Conservation (phyloP, 2,797 vertebrate genomes). For the Peromyscus eremicus region DNA sequence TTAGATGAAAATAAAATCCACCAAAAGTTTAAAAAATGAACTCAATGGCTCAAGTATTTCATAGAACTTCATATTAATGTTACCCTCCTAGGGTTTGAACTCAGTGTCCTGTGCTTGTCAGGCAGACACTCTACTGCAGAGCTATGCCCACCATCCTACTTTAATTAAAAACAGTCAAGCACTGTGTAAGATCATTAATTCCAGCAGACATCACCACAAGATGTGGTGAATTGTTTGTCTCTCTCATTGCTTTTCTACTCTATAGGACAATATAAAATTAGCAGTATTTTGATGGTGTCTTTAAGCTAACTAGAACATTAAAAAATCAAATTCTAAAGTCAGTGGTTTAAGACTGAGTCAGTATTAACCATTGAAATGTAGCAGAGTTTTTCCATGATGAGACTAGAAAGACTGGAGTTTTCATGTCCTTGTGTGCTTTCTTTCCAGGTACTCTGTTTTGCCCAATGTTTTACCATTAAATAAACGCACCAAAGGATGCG, state of each 20-base stretch:
- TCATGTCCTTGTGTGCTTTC: conserved; percentile 16
- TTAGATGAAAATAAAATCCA: neutral
- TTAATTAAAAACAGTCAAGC: neutral
- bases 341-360: conserved; percentile 59
- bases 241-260: conserved; percentile 55
- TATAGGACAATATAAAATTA: conserved; percentile 19
- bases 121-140: neutral
- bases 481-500: neutral
- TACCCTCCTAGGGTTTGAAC: neutral
- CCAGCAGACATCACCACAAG: neutral
- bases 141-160: neutral
- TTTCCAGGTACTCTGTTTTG: conserved; percentile 5
- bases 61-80: neutral
- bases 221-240: neutral
- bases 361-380: conserved; percentile 29
- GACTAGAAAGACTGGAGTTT: neutral
- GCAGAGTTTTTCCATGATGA: conserved; percentile 26
- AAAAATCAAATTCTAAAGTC: conserved; percentile 68
- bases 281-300: neutral
- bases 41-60: neutral
- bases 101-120: neutral
- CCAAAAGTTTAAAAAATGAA: conserved; percentile 17
- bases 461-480: conserved; percentile 14
- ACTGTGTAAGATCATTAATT: conserved; percentile 10
- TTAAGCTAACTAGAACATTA: conserved; percentile 46